These are phyloP conservation scores for Gymnodraco acuticeps DNA, from an alignment of 2,797 vertebrate genomes.

Conservation along the genomic window DNA sequence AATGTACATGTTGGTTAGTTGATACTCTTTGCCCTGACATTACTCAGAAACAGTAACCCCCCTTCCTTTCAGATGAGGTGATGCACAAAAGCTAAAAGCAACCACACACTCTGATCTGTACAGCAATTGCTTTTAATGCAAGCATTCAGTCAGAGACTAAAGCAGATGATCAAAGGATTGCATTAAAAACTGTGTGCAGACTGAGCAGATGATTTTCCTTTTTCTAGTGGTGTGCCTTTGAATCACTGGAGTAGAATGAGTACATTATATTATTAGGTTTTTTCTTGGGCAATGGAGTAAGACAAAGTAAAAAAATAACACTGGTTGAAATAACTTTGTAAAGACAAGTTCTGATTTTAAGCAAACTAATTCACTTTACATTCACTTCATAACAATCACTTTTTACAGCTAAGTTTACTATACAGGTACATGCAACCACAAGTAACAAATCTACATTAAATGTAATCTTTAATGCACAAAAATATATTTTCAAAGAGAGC, in stretches of 20 bases:
- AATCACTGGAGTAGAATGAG: constrained; percentile 19
- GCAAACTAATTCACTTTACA: constrained; percentile 32
- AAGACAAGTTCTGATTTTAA: constrained; percentile 19
- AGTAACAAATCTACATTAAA: constrained; percentile 5
- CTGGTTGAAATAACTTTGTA: constrained; percentile 3
- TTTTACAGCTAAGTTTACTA: constrained; percentile 26
- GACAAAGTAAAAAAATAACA: constrained; percentile 43
- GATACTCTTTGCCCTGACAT: constrained; percentile 13
- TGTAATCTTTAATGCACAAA: background rate
- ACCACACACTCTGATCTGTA: constrained; percentile 5
- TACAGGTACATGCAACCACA: constrained; percentile 20
- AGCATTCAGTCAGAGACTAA: constrained; percentile 41
- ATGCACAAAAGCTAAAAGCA: background rate
- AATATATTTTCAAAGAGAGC: constrained; percentile 16
- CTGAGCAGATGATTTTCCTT: background rate
- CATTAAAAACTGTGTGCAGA: constrained; percentile 23
- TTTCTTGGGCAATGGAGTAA: constrained; percentile 47
- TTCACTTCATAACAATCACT: constrained; percentile 24
- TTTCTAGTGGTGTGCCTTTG: constrained; percentile 25
- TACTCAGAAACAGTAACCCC: constrained; percentile 6
- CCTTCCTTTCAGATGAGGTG: background rate
- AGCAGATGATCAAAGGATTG: constrained; percentile 41
- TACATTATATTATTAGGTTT: background rate
- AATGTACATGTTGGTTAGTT: constrained; percentile 1
- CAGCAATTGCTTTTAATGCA: constrained; percentile 28